Base-by-base conservation (phyloP, 2,888 invertebrate genomes). In the Aplocera efformata region DNA sequence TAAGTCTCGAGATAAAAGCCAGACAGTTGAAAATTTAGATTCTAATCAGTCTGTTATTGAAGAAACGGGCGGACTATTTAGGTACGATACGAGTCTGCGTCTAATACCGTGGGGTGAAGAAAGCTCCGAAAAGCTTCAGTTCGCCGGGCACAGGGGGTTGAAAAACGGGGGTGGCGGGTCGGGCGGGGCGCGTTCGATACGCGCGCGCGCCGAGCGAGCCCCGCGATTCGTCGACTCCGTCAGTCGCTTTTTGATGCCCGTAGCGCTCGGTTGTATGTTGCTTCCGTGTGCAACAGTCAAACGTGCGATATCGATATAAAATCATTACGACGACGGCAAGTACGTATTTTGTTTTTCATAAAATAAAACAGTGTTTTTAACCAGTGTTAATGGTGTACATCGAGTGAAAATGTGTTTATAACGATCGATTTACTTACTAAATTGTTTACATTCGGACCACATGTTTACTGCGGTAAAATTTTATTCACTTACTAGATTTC, bases 161-260 rank as follows among this genome's bases (percentile, higher is more conserved):
- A 53, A 60, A 55, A 51, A 75, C 71, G 76, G 71, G 80, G 77
- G 77, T 65, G 76, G 70, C 57, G 74, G 73, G 67, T 54, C 68
- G 71, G 73, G 73, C 72, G 74, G 69, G 64, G 67, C 56, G 67
- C 83, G 84, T 69, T 85, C 85, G 72, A 86, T 85, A 84, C 82
- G 83, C 85, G 85, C 85, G 82, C 85, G 88, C 86, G 82, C 83
- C 63, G 17, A 26, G 36, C 63, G 63, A 60, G 62, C 59, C 57
- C 48, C 55, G 48, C 52, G 50, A 46, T 47, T 58, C 59, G 58
- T 55, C 44, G 56, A 51, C 60, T 51, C 53, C 50, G 60, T 61
- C 79, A 85, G 84, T 86, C 83, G 81, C 79, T 70, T 75, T 79
- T 74, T 65, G 78, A 72, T 78, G 70, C 70, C n/a, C 69, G 71